Evolutionary conservation across 2,888 invertebrate species (phyloP).

Genomic region (Digitonthophagus gazella): DNA sequence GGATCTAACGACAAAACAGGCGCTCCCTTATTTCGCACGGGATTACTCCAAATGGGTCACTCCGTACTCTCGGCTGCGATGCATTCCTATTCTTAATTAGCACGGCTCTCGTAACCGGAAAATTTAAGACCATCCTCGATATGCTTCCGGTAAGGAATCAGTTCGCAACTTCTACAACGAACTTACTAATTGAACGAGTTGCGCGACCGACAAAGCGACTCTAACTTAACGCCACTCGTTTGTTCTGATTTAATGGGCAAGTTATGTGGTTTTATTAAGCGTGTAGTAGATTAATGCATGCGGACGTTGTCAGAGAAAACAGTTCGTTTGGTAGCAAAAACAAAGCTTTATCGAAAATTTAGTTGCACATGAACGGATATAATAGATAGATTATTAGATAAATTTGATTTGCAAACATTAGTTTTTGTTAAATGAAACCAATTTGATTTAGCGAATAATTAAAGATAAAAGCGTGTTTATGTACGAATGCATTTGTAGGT

Average conservation of each 20-base stretch:
- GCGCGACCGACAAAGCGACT: no score
- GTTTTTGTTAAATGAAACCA: no score
- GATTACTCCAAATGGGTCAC: background rate
- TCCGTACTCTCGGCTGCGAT: background rate
- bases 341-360: no score
- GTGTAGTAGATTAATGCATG: background rate
- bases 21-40: background rate
- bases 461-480: no score
- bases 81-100: background rate
- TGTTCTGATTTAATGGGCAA: background rate
- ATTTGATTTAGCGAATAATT: no score
- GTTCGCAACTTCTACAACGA: background rate
- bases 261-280: background rate
- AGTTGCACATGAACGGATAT: no score
- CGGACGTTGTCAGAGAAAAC: no score
- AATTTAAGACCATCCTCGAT: background rate
- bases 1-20: background rate
- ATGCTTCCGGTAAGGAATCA: background rate
- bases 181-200: background rate
- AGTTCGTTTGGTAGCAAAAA: no score
- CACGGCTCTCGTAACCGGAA: background rate
- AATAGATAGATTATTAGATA: background rate
- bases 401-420: background rate
- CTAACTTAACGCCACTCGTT: background rate
- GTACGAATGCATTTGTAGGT: no score